Base-by-base conservation (phyloP, 2,888 invertebrate species). In the Lithosia quadra region DNA sequence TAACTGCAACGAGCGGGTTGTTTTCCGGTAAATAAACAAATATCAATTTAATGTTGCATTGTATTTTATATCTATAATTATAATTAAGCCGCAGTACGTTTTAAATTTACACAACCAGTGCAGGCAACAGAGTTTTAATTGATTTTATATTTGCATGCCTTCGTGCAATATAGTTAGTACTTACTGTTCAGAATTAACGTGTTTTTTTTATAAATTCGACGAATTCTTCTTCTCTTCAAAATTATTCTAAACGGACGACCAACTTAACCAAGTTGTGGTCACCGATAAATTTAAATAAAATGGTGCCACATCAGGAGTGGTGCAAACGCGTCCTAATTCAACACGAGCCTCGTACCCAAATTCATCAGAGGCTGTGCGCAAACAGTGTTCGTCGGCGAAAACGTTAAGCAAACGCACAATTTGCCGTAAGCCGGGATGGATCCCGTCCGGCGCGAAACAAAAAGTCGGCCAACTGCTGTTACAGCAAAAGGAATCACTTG, bases 401-500 rank as follows among this genome's bases (percentile, higher is more conserved):
- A 84, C 89, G 87, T 83, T 90, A 81, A 89, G 86, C 86, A 91
- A 92, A 91, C 89, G 89, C 84, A 86, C 86, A 90, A 88, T 91
- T 91, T 87, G 77, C 86, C 83, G 84, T 84, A 84, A 80, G 78
- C 86, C 82, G n/a, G n/a, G n/a, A n/a, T n/a, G n/a, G n/a, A 84
- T 78, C 78, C 82, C 77, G 76, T 73, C 80, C 76, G 64, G 68
- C 62, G 73, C 73, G 60, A 73, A 83, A 81, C 81, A 87, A 86
- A 88, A 87, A 86, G 84, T 84, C 82, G 80, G 81, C 89, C 91
- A 92, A 91, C 92, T 90, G 91, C 88, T 89, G 79, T 81, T 83
- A 89, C 90, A 95, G 92, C 92, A 95, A 95, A 95, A 95, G 94
- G 92, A 95, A 95, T 91, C 89, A 85, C 89, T 89, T 95, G 95